Percentiles rank a stretch among this genome's conserved stretches.
Conservation (phyloP, 2,888 invertebrate species). For the Disparrhopalites patrizii region DNA sequence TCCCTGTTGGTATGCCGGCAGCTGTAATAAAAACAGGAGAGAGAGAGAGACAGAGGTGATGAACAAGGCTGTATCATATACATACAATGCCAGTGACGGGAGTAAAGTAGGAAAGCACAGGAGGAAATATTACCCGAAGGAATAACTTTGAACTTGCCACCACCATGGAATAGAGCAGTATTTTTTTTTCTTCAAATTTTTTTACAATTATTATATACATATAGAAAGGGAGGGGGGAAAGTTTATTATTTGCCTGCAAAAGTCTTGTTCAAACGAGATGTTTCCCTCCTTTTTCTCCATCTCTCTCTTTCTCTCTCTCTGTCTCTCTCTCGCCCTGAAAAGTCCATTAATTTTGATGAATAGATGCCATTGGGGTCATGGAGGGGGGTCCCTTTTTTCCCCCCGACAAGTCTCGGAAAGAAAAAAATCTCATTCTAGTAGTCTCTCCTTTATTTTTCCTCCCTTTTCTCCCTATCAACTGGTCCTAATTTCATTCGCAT, state of each 20-base stretch:
- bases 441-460: background rate
- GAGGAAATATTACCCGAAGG: no score
- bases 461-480: background rate
- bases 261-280: slow-evolving; percentile 10
- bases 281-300: background rate
- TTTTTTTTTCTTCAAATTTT: background rate
- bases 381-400: slow-evolving; percentile 33
- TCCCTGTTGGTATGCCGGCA: slow-evolving; percentile 8
- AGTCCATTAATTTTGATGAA: slow-evolving; percentile 41
- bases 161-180: no score
- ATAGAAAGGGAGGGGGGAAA: no score
- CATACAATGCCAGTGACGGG: no score
- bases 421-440: background rate
- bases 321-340: no score
- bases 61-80: no score
- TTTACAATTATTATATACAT: no score
- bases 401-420: no score
- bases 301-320: slow-evolving; percentile 11
- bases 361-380: slow-evolving; percentile 36
- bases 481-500: background rate
- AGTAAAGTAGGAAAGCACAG: no score
- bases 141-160: no score
- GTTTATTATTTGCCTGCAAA: slow-evolving; percentile 24
- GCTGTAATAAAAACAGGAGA: no score
- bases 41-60: no score